Percentiles rank a stretch among this genome's conserved stretches.
Conservation (phyloP, 2,113 vertebrate species). For the Acanthisitta chloris region DNA sequence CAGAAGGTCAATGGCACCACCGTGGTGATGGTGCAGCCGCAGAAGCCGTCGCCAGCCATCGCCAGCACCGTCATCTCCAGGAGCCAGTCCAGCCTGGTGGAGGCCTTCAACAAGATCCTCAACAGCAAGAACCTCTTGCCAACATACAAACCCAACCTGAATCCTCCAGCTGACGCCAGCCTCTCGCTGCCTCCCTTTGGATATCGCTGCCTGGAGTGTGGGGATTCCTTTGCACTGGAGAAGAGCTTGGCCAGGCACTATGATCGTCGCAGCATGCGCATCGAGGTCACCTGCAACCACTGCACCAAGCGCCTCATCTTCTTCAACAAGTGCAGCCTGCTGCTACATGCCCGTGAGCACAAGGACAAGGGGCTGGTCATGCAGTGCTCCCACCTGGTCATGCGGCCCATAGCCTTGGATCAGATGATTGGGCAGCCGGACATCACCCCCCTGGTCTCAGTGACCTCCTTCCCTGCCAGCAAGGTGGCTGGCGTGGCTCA, state of each 20-base stretch:
- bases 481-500: conserved; percentile 50
- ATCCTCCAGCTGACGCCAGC: conserved; percentile 80
- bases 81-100: conserved; percentile 92
- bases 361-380: conserved; percentile 96
- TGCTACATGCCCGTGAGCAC: conserved; percentile 93
- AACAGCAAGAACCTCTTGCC: conserved; percentile 95
- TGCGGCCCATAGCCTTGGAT: conserved; percentile 89
- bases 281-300: conserved; percentile 97
- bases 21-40: conserved; percentile 67
- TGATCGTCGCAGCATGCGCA: conserved; percentile 90
- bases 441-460: conserved; percentile 63
- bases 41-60: conserved; percentile 71
- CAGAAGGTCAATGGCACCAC: conserved; percentile 78
- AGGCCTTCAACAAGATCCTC: conserved; percentile 95
- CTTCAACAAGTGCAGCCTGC: conserved; percentile 97
- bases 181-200: conserved; percentile 80
- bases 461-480: conserved; percentile 56
- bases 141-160: conserved; percentile 89
- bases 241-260: conserved; percentile 92
- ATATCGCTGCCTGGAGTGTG: conserved; percentile 94
- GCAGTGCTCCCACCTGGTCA: conserved; percentile 97
- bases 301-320: conserved; percentile 93
- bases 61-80: conserved; percentile 87
- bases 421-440: conserved; percentile 95
- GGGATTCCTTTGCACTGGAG: conserved; percentile 91